Base-by-base conservation (phyloP, 2,888 invertebrate species). In the Hypomecis punctinalis region DNA sequence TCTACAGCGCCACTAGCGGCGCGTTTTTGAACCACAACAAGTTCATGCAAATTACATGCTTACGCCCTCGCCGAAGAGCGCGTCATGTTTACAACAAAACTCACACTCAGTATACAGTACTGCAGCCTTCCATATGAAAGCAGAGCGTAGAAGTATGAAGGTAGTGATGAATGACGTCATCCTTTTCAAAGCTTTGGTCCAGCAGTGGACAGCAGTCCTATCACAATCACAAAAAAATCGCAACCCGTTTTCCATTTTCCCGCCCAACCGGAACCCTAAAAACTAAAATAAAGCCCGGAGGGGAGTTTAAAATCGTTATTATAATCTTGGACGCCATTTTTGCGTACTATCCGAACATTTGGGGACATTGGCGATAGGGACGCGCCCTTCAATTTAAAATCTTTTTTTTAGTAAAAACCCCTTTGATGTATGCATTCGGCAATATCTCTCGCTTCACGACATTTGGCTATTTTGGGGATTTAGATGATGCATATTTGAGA, bases 261-360 rank as follows among this genome's bases (percentile, higher is more conserved):
- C 23, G 23, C 3, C 1, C 5, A 40, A 11, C 0, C 6, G 36
- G 10, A 58, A 42, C 58, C 42, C 59, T 51, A 57, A 83, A 83
- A 84, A 85, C 79, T 80, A 83, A 88, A 89, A 85, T 82, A 84
- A 87, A 84, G 76, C 63, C 65, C 63, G 71, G 76, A 79, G 88
- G 91, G 91, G 89, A 89, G 86, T 88, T 90, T 88, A 91, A 91
- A 92, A 93, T 91, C 91, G 91, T 93, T 93, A 93, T 91, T 91
- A 93, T 92, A 92, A 93, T 91, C 91, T 92, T 88, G 92, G 90
- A 88, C 89, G 91, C 91, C 90, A 91, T 91, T 89, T 72, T 89
- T 89, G 85, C 82, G 81, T 78, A 79, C 76, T 77, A 79, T 57
- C 39, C 8, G 64, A 51, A 59, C 60, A 56, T 63, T 60, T 42